Evolutionary conservation across 2,888 invertebrate genomes (phyloP).

Genomic region (Sphaeridia pumilis): DNA sequence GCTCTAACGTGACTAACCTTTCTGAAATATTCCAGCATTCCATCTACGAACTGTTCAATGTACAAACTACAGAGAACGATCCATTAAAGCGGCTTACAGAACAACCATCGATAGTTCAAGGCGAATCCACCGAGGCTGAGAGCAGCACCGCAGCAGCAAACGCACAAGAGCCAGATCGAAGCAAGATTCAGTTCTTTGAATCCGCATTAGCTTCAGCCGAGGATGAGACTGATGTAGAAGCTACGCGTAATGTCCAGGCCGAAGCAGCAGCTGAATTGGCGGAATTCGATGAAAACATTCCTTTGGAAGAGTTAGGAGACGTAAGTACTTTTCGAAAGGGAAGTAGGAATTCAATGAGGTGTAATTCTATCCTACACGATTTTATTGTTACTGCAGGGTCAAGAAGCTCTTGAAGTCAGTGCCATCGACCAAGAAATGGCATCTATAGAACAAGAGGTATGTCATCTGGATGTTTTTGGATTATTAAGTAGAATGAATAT

Average conservation of each 20-base stretch:
- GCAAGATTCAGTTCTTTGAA: slow-evolving; percentile 43
- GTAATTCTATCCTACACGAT: not conserved
- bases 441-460: slow-evolving; percentile 18
- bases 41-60: slow-evolving; percentile 81
- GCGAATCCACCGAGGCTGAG: not conserved
- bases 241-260: slow-evolving; percentile 75
- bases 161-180: slow-evolving; percentile 5
- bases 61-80: slow-evolving; percentile 53
- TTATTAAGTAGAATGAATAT: not conserved
- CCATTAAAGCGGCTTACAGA: slow-evolving; percentile 44
- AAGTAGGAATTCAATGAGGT: not conserved
- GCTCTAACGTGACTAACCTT: slow-evolving; percentile 1
- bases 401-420: slow-evolving; percentile 14
- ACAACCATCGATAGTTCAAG: not conserved
- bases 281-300: slow-evolving; percentile 91
- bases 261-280: slow-evolving; percentile 82
- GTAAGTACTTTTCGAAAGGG: slow-evolving; percentile 10
- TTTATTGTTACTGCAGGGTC: slow-evolving; percentile 8
- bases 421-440: slow-evolving; percentile 17
- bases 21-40: slow-evolving; percentile 51
- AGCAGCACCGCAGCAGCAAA: not conserved
- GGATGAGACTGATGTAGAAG: slow-evolving; percentile 88
- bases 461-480: not conserved
- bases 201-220: slow-evolving; percentile 80
- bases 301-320: slow-evolving; percentile 49